Evolutionary conservation across 2,113 vertebrate genomes (phyloP).

Genomic region (Vulpes lagopus): DNA sequence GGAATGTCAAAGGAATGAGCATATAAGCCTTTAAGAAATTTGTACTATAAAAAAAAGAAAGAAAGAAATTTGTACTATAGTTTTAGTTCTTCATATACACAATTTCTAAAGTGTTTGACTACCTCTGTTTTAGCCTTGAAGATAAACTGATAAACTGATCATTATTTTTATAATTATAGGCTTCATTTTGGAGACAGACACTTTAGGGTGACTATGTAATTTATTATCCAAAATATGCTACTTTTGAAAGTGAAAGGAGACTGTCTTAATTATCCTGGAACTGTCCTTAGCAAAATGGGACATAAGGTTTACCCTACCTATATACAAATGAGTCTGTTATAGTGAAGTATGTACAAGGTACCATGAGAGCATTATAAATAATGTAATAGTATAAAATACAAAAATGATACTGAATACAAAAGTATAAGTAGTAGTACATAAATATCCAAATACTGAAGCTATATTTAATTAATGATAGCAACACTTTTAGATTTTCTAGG

Average conservation of each 20-base stretch:
- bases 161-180: neutral
- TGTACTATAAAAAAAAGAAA: too few relatives aligned
- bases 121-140: neutral
- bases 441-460: neutral
- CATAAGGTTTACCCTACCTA: neutral
- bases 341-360: conserved; percentile 13
- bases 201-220: neutral
- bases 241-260: neutral
- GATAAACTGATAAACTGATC: neutral
- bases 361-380: neutral
- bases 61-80: neutral
- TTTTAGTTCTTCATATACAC: neutral
- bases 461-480: neutral
- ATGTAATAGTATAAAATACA: neutral
- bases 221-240: neutral
- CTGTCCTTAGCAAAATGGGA: neutral
- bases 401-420: neutral
- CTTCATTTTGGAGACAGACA: neutral
- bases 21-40: neutral
- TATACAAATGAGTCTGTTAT: neutral
- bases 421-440: neutral
- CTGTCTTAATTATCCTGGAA: neutral
- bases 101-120: conserved; percentile 19
- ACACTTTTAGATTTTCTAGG: neutral
- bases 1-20: neutral